Percentiles rank a stretch among this genome's conserved stretches.
Evolutionary conservation across 2,888 invertebrate species (phyloP).

Genomic region (Drosophila algonquin): DNA sequence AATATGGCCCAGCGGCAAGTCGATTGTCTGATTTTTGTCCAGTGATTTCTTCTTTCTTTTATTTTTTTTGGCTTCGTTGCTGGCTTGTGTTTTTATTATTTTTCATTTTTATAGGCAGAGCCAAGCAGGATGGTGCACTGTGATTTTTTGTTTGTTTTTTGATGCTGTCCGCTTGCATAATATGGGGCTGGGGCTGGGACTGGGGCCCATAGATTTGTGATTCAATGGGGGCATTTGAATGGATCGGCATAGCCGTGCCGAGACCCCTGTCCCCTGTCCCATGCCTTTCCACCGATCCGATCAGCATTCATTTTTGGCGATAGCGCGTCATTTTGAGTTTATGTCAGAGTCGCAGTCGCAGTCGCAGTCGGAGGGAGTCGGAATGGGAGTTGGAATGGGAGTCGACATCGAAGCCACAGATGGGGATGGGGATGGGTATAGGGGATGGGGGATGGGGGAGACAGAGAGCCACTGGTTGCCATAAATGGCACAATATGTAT

Average conservation of each 20-base stretch:
- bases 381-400: not conserved
- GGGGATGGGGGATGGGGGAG: not conserved
- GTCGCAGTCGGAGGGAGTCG: not conserved
- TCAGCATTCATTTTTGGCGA: constrained; percentile 78
- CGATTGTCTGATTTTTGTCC: constrained; percentile 23
- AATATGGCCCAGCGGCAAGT: constrained; percentile 29
- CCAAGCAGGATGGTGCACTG: constrained; percentile 6
- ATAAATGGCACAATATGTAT: constrained; percentile 81
- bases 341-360: constrained; percentile 47
- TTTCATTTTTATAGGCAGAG: constrained; percentile 11
- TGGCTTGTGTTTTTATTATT: constrained; percentile 20
- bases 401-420: not conserved
- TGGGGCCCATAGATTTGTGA: constrained; percentile 52
- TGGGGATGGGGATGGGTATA: not conserved
- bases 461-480: constrained; percentile 68
- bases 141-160: constrained; percentile 27
- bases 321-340: constrained; percentile 75
- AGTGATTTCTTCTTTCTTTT: not conserved
- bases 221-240: constrained; percentile 71
- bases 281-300: constrained; percentile 52
- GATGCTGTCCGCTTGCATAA: constrained; percentile 35
- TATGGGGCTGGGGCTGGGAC: constrained; percentile 16
- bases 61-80: too few relatives aligned
- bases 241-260: constrained; percentile 22
- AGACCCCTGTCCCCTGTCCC: constrained; percentile 1